phyloP scores from a whole-genome alignment of 1,140 invertebrate genomes.

The Rhyacophila brunnea region DNA sequence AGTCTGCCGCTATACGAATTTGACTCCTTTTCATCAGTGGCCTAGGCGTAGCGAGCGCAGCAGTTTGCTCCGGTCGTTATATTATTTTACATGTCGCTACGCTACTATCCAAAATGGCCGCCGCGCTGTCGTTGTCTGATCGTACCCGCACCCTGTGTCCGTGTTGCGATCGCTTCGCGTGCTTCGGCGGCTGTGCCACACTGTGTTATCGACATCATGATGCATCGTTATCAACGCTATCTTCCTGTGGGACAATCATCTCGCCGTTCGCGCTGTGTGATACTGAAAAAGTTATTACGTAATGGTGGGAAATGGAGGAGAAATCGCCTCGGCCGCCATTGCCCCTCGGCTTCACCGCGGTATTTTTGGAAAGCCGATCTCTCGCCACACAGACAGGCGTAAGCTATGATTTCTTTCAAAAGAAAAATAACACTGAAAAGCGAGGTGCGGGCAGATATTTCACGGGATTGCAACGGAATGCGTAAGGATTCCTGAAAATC shows the following conservation, averaged over 20 bases:
- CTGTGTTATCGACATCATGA: not conserved
- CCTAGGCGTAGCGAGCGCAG: conserved; percentile 15
- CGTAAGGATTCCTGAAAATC: not conserved
- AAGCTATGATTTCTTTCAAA: conserved; percentile 18
- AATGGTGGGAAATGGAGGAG: not conserved
- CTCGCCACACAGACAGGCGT: conserved; percentile 10
- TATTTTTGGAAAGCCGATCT: conserved; percentile 25
- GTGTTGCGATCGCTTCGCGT: conserved; percentile 10
- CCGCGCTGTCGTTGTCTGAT: conserved; percentile 13
- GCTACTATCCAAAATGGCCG: conserved; percentile 11
- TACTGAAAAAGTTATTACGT: not conserved
- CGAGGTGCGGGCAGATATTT: conserved; percentile 14
- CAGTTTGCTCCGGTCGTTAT: conserved; percentile 11
- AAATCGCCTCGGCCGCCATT: conserved; percentile 5
- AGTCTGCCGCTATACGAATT: not conserved
- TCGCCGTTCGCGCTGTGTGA: conserved; percentile 5
- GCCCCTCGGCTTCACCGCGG: conserved; percentile 6
- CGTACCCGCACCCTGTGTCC: conserved; percentile 16
- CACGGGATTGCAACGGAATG: conserved; percentile 1
- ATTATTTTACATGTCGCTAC: conserved; percentile 3
- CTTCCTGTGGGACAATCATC: conserved; percentile 9
- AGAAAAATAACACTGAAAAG: not conserved
- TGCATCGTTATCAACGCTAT: not conserved
- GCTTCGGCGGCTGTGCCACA: conserved; percentile 9
- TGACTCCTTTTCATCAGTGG: conserved; percentile 13